Percentiles rank a stretch among this genome's conserved stretches.
phyloP scores from a whole-genome alignment of 2,797 vertebrate genomes.

The Gambusia yucatana region DNA sequence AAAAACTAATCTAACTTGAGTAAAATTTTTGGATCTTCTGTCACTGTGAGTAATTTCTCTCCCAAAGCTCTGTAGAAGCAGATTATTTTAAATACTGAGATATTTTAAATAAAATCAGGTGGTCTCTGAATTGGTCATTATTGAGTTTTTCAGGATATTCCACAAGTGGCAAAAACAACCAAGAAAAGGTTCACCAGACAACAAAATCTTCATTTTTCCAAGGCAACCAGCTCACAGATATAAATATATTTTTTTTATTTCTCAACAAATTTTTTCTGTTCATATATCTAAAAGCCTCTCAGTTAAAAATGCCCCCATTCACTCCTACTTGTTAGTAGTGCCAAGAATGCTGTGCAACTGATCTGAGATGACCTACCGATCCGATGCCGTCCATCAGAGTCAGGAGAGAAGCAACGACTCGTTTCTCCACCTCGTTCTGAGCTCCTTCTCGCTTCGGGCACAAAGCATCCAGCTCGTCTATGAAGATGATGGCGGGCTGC shows the following conservation, averaged over 20 bases:
- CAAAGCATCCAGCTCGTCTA: conserved; percentile 95
- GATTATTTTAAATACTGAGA: background rate
- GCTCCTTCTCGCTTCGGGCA: conserved; percentile 93
- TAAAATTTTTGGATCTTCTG: too few species aligned
- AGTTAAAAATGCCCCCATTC: background rate
- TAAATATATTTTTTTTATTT: background rate
- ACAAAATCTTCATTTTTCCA: background rate
- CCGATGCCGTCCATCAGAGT: conserved; percentile 97
- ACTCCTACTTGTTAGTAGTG: background rate
- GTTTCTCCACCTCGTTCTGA: conserved; percentile 96
- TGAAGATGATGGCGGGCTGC: conserved; percentile 92
- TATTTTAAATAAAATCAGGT: background rate
- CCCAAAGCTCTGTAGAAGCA: background rate
- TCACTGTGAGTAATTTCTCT: background rate
- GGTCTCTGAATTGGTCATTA: background rate
- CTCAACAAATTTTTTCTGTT: background rate
- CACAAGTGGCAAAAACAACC: background rate
- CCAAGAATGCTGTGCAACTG: background rate
- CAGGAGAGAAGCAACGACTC: conserved; percentile 93
- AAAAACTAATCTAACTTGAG: too few species aligned
- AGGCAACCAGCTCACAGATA: background rate
- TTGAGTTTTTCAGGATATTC: background rate
- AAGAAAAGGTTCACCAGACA: background rate
- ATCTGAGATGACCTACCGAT: conserved; percentile 84
- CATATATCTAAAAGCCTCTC: background rate